Conservation (phyloP, 2,888 invertebrate species). For the Phlogophora meticulosa region DNA sequence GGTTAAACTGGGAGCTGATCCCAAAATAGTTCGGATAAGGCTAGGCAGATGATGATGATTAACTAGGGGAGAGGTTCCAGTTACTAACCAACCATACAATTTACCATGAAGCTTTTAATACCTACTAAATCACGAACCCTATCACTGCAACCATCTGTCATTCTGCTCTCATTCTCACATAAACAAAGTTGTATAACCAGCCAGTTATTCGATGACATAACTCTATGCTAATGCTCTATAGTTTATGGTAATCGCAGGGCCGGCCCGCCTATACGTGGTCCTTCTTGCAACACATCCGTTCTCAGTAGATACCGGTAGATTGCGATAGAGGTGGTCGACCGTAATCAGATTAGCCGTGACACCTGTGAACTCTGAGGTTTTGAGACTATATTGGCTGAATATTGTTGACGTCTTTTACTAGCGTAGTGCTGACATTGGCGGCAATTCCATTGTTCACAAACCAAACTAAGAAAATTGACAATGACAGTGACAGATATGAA, state of each 20-base stretch:
- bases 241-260: constrained; percentile 60
- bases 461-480: background rate
- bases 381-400: background rate
- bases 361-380: constrained; percentile 38
- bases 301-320: constrained; percentile 22
- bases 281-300: constrained; percentile 58
- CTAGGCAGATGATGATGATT: no score
- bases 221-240: constrained; percentile 55
- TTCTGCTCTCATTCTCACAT: constrained; percentile 42
- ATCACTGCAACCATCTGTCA: constrained; percentile 47
- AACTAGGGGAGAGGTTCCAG: background rate
- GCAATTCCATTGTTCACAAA: background rate
- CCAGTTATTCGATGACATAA: constrained; percentile 58
- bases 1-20: no score
- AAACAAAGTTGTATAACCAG: constrained; percentile 57
- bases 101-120: constrained; percentile 1
- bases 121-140: constrained; percentile 22
- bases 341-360: constrained; percentile 49
- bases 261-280: constrained; percentile 52
- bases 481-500: no score
- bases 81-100: background rate
- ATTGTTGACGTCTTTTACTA: no score
- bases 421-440: background rate
- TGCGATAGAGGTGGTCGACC: constrained; percentile 27
- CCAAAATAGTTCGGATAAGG: no score